These are phyloP conservation scores for Agonopterix alstromeriana DNA, from an alignment of 2,888 invertebrate species.

Conservation along the genomic window DNA sequence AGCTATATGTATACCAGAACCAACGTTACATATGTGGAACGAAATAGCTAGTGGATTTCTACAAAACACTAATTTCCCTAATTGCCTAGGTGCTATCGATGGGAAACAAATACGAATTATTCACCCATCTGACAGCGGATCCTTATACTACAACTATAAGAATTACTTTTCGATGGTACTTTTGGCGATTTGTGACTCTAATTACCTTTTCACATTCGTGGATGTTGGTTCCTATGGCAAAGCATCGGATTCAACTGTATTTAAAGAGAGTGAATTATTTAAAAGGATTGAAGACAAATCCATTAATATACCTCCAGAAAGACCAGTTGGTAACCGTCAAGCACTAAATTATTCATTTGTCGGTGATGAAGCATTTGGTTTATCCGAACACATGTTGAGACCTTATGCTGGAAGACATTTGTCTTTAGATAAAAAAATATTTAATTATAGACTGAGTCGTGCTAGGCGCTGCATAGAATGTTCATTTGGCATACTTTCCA, in stretches of 20 bases:
- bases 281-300: constrained; percentile 16
- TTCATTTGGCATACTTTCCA: constrained; percentile 3
- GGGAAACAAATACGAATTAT: constrained; percentile 11
- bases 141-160: constrained; percentile 20
- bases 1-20: constrained; percentile 5
- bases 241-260: constrained; percentile 18
- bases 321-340: constrained; percentile 15
- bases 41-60: neutral
- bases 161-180: constrained; percentile 18
- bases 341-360: constrained; percentile 14
- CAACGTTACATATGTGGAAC: constrained; percentile 6
- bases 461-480: constrained; percentile 10
- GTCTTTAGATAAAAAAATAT: neutral
- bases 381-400: constrained; percentile 8
- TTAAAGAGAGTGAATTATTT: constrained; percentile 17
- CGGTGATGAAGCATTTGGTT: constrained; percentile 13
- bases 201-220: constrained; percentile 21
- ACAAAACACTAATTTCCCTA: constrained; percentile 6
- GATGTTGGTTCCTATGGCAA: constrained; percentile 20
- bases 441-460: constrained; percentile 10
- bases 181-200: constrained; percentile 18
- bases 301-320: constrained; percentile 15
- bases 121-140: constrained; percentile 12
- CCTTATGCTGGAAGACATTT: constrained; percentile 4
- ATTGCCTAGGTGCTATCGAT: constrained; percentile 12